Evolutionary conservation across 2,797 vertebrate species (phyloP).

Genomic region (Limnodromus scolopaceus): DNA sequence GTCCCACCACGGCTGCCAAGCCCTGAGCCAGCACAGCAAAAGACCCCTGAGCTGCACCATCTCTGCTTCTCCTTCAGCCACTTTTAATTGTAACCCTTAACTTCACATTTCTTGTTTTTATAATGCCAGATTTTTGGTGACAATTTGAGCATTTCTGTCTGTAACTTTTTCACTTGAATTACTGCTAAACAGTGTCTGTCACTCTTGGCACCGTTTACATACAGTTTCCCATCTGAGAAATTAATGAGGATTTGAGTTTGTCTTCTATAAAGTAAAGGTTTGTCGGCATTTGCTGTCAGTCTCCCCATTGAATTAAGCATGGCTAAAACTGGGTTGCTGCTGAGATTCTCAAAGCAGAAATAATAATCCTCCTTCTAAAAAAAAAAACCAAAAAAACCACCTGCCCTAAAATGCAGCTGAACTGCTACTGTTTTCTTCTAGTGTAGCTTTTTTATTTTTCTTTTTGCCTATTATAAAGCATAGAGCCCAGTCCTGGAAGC

Average conservation of each 20-base stretch:
- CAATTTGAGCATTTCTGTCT: slow-evolving; percentile 43
- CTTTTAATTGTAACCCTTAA: not conserved
- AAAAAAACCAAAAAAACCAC: not conserved
- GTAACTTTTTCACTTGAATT: slow-evolving; percentile 29
- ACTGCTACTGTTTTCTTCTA: not conserved
- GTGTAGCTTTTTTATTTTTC: not conserved
- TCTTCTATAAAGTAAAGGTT: slow-evolving; percentile 37
- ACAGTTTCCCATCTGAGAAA: slow-evolving; percentile 43
- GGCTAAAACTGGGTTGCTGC: slow-evolving; percentile 41
- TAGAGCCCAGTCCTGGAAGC: not conserved
- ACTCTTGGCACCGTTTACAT: slow-evolving; percentile 43
- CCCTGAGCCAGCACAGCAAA: rapidly evolving
- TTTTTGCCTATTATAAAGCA: not conserved
- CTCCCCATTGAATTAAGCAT: not conserved
- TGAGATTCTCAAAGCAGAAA: slow-evolving; percentile 30
- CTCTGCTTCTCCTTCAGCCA: not conserved
- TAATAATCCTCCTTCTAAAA: slow-evolving; percentile 43
- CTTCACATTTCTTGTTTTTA: not conserved
- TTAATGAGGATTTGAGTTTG: slow-evolving; percentile 53
- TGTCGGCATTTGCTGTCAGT: slow-evolving; percentile 36
- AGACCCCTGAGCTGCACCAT: rapidly evolving
- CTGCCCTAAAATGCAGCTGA: slow-evolving; percentile 39
- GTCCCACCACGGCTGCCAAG: too few relatives aligned
- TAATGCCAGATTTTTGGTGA: slow-evolving; percentile 40
- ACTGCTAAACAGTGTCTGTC: slow-evolving; percentile 50